These are phyloP conservation scores for Delichon dasypus DNA, from an alignment of 2,797 vertebrate genomes.

Conservation along the genomic window DNA sequence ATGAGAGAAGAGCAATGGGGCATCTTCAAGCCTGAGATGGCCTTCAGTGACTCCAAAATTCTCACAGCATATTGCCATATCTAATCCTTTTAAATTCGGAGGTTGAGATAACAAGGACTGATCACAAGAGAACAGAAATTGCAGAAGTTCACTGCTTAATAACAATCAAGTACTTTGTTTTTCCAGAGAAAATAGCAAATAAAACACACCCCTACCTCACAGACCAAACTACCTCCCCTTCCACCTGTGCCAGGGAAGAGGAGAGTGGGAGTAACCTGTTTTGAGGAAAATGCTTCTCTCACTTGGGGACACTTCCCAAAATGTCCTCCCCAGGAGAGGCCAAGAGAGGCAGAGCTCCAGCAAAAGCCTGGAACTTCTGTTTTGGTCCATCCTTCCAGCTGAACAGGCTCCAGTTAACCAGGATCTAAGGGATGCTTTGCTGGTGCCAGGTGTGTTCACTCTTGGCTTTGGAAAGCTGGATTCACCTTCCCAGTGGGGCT, in stretches of 20 bases:
- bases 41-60: not conserved
- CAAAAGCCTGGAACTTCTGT: not conserved
- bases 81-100: not conserved
- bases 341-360: not conserved
- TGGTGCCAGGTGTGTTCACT: not conserved
- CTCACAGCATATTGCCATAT: not conserved
- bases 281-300: not conserved
- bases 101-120: not conserved
- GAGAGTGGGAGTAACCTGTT: not conserved
- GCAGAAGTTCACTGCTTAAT: not conserved
- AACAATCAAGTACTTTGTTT: not conserved
- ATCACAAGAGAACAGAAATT: not conserved
- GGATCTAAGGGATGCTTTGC: not conserved
- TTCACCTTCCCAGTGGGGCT: not conserved
- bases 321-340: not conserved
- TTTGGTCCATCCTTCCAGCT: fast-evolving
- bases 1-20: not conserved
- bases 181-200: not conserved
- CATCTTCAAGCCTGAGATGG: not conserved
- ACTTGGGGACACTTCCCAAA: not conserved
- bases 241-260: not conserved
- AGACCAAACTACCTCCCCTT: not conserved
- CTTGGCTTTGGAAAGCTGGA: not conserved
- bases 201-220: not conserved
- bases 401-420: fast-evolving